Percentiles rank a stretch among this genome's conserved stretches.
Conservation (phyloP, 2,113 vertebrate genomes). For the Hypomesus transpacificus region DNA sequence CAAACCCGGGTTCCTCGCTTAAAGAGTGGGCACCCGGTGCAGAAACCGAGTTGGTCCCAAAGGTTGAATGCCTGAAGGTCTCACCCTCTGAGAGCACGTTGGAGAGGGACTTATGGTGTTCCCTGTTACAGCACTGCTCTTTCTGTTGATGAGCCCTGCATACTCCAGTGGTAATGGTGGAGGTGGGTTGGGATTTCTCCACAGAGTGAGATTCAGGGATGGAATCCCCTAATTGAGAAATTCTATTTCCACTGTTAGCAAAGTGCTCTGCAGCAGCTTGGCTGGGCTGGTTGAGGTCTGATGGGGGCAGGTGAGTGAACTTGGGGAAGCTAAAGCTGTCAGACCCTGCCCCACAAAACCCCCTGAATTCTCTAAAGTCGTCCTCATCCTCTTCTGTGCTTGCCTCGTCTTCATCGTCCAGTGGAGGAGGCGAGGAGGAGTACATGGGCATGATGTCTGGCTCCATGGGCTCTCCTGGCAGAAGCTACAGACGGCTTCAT, state of each 20-base stretch:
- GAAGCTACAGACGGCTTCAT: constrained; percentile 62
- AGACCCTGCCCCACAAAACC: constrained; percentile 74
- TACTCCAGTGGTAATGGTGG: constrained; percentile 44
- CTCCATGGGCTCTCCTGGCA: constrained; percentile 80
- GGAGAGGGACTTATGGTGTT: constrained; percentile 71
- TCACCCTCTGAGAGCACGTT: constrained; percentile 73
- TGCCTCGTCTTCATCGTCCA: constrained; percentile 68
- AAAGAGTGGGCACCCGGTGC: constrained; percentile 48
- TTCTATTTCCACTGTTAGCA: not conserved
- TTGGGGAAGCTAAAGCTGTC: constrained; percentile 74
- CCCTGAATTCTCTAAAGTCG: constrained; percentile 87
- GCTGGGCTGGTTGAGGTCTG: constrained; percentile 58
- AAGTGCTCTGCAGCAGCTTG: constrained; percentile 65
- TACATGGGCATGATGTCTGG: constrained; percentile 84
- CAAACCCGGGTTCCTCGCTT: constrained; percentile 75
- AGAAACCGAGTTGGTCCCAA: constrained; percentile 56
- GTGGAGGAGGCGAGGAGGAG: constrained; percentile 82
- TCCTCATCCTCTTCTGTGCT: constrained; percentile 86
- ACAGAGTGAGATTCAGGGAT: constrained; percentile 51
- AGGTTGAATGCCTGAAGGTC: constrained; percentile 48
- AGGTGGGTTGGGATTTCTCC: constrained; percentile 61
- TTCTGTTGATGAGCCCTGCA: constrained; percentile 41
- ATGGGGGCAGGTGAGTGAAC: constrained; percentile 65
- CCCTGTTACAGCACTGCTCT: not conserved
- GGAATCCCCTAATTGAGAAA: not conserved